Percentiles rank a stretch among this genome's conserved stretches.
phyloP scores from a whole-genome alignment of 2,797 vertebrate species.

The Crocidura indochinensis region DNA sequence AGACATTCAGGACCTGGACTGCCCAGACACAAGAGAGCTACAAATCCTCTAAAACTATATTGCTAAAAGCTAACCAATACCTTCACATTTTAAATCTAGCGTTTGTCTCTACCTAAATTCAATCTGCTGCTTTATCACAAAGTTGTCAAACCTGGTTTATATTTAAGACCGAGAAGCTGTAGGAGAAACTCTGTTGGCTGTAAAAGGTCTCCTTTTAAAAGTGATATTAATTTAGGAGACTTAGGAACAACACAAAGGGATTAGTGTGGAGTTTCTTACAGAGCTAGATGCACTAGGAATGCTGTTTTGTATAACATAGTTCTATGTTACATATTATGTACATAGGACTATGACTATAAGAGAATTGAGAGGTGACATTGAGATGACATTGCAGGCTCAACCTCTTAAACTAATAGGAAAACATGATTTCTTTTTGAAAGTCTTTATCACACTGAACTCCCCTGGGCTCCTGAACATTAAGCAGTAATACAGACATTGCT shows the following conservation, averaged over 20 bases:
- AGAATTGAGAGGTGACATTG: neutral
- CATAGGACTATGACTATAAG: neutral
- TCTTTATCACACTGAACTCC: slow-evolving; percentile 75
- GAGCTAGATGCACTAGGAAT: neutral
- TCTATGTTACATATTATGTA: neutral
- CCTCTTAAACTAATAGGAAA: neutral
- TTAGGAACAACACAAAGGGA: neutral
- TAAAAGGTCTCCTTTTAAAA: slow-evolving; percentile 48
- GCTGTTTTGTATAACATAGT: neutral
- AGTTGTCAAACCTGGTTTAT: slow-evolving; percentile 62
- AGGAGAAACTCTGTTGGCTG: slow-evolving; percentile 4
- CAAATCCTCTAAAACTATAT: neutral
- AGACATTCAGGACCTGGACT: neutral
- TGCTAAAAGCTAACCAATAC: neutral
- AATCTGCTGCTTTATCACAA: slow-evolving; percentile 42
- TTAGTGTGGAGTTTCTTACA: slow-evolving; percentile 22
- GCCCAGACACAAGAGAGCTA: neutral
- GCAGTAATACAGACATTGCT: slow-evolving; percentile 67
- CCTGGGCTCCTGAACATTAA: slow-evolving; percentile 80
- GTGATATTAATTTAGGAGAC: slow-evolving; percentile 47
- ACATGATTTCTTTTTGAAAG: slow-evolving; percentile 50
- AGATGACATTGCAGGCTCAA: neutral
- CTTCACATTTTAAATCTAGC: slow-evolving; percentile 47
- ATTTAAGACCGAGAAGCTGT: slow-evolving; percentile 47
- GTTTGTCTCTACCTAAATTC: slow-evolving; percentile 52